Evolutionary conservation across 2,113 vertebrate genomes (phyloP).

Genomic region (Mormyrus lacerda): DNA sequence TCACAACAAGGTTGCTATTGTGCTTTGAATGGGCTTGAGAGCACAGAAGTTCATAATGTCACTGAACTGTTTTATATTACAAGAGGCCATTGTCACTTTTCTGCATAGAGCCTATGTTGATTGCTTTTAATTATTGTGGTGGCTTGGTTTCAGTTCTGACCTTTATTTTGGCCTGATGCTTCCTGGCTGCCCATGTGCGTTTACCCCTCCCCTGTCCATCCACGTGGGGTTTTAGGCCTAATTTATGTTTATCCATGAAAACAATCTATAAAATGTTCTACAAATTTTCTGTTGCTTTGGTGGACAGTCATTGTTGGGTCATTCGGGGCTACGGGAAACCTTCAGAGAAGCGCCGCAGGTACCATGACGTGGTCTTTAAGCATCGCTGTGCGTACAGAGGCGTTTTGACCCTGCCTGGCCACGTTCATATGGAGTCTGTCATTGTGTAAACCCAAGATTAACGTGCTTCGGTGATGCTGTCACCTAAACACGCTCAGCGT

Average conservation of each 20-base stretch:
- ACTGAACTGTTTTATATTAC: conserved; percentile 17
- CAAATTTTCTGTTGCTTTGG: background rate
- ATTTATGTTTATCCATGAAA: background rate
- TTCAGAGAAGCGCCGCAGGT: background rate
- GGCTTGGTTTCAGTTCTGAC: conserved; percentile 22
- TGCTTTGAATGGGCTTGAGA: conserved; percentile 13
- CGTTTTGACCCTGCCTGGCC: background rate
- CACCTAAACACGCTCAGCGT: background rate
- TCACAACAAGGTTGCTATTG: conserved; percentile 23
- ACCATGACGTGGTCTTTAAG: background rate
- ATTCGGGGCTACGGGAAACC: background rate
- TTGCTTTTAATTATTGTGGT: conserved; percentile 12
- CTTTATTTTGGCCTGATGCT: conserved; percentile 10
- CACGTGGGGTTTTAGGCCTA: background rate
- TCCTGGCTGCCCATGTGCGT: background rate
- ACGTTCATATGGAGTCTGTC: background rate
- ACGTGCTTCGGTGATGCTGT: background rate
- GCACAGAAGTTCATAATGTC: conserved; percentile 10
- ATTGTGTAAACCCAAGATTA: too few relatives aligned
- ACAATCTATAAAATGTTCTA: background rate
- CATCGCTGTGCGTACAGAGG: background rate
- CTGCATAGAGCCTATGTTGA: conserved; percentile 6
- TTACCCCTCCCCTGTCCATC: background rate
- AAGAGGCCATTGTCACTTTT: conserved; percentile 27
- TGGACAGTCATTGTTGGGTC: background rate